Percentiles rank a stretch among this genome's conserved stretches.
Evolutionary conservation across 1,140 invertebrate species (phyloP).

Genomic region (Chymomyza costata): DNA sequence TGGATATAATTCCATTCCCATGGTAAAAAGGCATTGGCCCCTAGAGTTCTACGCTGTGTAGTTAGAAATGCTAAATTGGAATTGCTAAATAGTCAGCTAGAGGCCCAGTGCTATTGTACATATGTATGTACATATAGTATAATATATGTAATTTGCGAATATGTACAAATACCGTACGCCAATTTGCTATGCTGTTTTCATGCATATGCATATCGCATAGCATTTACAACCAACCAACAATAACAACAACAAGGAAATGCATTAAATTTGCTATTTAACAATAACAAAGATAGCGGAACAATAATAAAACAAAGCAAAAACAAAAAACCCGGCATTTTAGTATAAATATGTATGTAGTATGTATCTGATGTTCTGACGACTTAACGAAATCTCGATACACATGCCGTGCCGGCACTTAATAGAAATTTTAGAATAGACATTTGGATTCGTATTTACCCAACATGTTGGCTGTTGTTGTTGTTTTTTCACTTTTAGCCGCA

Average conservation of each 20-base stretch:
- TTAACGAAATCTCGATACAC: slow-evolving; percentile 2
- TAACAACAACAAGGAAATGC: slow-evolving; percentile 22
- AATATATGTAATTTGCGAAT: too few species aligned
- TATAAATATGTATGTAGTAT: slow-evolving; percentile 3
- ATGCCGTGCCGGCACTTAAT: too few species aligned
- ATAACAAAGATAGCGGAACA: slow-evolving; percentile 33
- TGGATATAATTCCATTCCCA: too few species aligned
- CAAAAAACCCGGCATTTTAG: slow-evolving; percentile 60
- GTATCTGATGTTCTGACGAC: slow-evolving; percentile 10
- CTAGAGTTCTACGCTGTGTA: background rate
- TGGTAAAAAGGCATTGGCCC: slow-evolving; percentile 7
- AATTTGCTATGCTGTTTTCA: too few species aligned
- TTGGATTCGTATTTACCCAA: slow-evolving; percentile 60
- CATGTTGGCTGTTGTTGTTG: slow-evolving; percentile 47
- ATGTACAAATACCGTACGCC: too few species aligned
- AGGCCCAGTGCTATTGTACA: too few species aligned
- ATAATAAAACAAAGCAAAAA: slow-evolving; percentile 43
- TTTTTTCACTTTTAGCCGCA: slow-evolving; percentile 55
- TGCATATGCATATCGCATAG: slow-evolving; percentile 24
- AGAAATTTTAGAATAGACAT: slow-evolving; percentile 27
- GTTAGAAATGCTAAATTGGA: slow-evolving; percentile 23
- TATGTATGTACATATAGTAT: too few species aligned
- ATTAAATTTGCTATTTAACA: slow-evolving; percentile 19
- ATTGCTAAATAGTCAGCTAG: too few species aligned
- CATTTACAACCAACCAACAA: slow-evolving; percentile 6